These are phyloP conservation scores for Tonatia bakeri DNA, from an alignment of 2,113 vertebrate genomes.

Conservation along the genomic window DNA sequence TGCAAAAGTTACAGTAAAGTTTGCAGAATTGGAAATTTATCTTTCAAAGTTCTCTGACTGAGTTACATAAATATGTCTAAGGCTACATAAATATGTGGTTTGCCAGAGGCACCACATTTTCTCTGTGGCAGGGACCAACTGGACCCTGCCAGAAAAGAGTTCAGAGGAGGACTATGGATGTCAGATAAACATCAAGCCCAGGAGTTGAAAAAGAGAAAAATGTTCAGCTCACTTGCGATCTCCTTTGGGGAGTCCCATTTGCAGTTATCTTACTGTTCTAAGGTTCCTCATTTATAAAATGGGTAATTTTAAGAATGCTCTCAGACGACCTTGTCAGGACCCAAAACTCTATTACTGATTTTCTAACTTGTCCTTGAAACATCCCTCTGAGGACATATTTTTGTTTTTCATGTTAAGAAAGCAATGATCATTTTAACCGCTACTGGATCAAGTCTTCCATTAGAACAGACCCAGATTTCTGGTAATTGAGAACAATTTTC, in stretches of 20 bases:
- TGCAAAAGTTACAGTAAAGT: slow-evolving; percentile 51
- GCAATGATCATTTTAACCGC: neutral
- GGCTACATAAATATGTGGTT: slow-evolving; percentile 36
- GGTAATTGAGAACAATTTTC: neutral
- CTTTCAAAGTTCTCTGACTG: slow-evolving; percentile 42
- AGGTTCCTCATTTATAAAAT: neutral
- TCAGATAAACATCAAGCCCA: slow-evolving; percentile 9
- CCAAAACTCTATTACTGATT: neutral
- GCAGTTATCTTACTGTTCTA: neutral
- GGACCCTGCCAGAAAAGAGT: neutral
- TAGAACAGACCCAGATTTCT: neutral
- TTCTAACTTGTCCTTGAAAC: neutral
- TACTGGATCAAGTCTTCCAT: neutral
- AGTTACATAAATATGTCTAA: slow-evolving; percentile 44
- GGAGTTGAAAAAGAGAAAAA: neutral
- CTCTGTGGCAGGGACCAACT: neutral
- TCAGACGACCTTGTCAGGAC: neutral
- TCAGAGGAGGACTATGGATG: neutral
- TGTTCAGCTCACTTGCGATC: neutral
- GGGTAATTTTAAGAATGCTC: neutral
- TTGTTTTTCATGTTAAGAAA: neutral
- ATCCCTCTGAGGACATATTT: neutral
- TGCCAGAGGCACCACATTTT: slow-evolving; percentile 27
- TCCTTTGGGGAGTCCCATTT: neutral
- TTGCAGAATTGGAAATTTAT: slow-evolving; percentile 32